Evolutionary conservation across 2,888 invertebrate species (phyloP).

Genomic region (Trissonchulus latispiculum): DNA sequence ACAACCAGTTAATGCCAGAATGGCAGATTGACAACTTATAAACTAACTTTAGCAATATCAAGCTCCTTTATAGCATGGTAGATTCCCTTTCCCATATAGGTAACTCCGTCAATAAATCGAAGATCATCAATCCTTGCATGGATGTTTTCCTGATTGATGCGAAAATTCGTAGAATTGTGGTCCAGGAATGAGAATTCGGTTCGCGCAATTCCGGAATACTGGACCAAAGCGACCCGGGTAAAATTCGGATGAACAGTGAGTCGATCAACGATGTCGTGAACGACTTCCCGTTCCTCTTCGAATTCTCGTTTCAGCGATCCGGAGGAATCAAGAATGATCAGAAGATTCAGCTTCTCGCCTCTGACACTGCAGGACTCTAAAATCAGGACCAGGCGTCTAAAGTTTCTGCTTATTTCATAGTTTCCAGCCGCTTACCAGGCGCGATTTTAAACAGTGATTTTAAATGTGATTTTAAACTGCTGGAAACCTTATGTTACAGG

Average conservation of each 20-base stretch:
- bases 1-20: too few relatives aligned
- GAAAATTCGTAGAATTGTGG: neutral
- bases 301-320: slow-evolving; percentile 38
- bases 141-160: neutral
- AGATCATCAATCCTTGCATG: slow-evolving; percentile 30
- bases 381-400: too few relatives aligned
- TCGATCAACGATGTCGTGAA: slow-evolving; percentile 36
- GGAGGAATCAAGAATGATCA: slow-evolving; percentile 39
- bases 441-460: too few relatives aligned
- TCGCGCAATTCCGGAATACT: slow-evolving; percentile 32
- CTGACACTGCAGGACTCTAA: slow-evolving; percentile 38
- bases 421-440: too few relatives aligned
- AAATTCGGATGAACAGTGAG: slow-evolving; percentile 38
- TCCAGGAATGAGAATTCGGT: slow-evolving; percentile 21
- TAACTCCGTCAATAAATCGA: slow-evolving; percentile 39
- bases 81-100: slow-evolving; percentile 39
- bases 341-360: slow-evolving; percentile 38
- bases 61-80: slow-evolving; percentile 5
- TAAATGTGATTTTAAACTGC: too few relatives aligned
- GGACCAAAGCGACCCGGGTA: slow-evolving; percentile 39
- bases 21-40: too few relatives aligned
- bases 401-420: too few relatives aligned
- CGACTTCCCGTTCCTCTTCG: slow-evolving; percentile 37
- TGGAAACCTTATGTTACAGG: too few relatives aligned
- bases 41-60: too few relatives aligned